A percentile compares a stretch with the other conserved stretches of the same genome.
Evolutionary conservation across 1,140 invertebrate genomes (phyloP).

Genomic region (Trichoplusia ni): DNA sequence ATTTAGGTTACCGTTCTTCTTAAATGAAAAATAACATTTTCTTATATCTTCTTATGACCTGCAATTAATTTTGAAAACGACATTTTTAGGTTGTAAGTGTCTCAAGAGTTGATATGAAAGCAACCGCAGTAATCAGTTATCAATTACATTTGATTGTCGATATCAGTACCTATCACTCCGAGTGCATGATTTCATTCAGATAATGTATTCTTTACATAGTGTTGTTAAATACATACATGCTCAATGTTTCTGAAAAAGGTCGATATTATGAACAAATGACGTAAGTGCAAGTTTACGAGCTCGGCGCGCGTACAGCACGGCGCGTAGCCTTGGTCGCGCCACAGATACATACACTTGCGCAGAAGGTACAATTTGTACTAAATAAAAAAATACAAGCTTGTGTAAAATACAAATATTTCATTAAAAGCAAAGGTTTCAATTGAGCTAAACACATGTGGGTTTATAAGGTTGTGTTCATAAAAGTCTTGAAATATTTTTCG

Average conservation of each 20-base stretch:
- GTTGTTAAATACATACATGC: neutral
- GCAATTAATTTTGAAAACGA: no score
- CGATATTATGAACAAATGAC: neutral
- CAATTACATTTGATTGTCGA: neutral
- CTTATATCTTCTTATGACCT: no score
- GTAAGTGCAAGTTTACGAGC: neutral
- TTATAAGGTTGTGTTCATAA: no score
- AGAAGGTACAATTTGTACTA: neutral
- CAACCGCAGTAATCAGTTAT: neutral
- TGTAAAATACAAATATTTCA: no score
- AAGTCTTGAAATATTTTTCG: no score
- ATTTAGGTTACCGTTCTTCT: no score
- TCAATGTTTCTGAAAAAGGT: neutral
- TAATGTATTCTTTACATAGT: neutral
- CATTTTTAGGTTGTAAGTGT: no score
- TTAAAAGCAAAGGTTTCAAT: no score
- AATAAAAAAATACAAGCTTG: neutral
- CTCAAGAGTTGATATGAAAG: no score
- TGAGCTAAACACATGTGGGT: no score
- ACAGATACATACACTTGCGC: neutral
- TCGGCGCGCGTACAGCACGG: neutral
- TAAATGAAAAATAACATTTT: no score
- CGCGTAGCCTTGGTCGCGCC: slow-evolving; percentile 1
- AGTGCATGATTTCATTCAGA: neutral
- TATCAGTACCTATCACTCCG: neutral